phyloP scores from a whole-genome alignment of 2,797 vertebrate species.

The Rhinophrynus dorsalis region DNA sequence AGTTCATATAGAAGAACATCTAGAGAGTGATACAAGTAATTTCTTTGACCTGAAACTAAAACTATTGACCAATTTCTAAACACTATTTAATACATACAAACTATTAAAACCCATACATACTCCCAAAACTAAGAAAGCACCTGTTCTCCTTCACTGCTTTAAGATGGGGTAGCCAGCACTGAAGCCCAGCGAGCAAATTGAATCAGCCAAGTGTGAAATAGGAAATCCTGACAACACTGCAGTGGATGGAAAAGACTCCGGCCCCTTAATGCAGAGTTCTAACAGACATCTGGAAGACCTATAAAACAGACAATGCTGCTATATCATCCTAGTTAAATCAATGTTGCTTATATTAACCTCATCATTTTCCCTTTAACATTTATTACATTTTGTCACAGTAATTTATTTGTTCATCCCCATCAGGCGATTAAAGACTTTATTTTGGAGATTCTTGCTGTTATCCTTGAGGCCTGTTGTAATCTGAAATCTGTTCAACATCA shows the following conservation, averaged over 20 bases:
- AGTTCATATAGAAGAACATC: not conserved
- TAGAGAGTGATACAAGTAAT: not conserved
- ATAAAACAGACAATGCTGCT: constrained; percentile 80
- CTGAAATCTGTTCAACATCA: constrained; percentile 59
- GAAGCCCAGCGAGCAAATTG: constrained; percentile 68
- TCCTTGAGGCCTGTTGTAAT: constrained; percentile 70
- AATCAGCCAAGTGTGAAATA: constrained; percentile 78
- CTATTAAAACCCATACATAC: not conserved
- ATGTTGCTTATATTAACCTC: constrained; percentile 81
- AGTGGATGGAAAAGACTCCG: constrained; percentile 75
- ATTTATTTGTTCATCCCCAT: constrained; percentile 78
- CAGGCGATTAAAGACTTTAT: constrained; percentile 78
- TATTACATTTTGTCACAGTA: constrained; percentile 80
- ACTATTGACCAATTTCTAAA: not conserved
- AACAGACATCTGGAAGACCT: constrained; percentile 80
- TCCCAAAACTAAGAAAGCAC: constrained; percentile 15
- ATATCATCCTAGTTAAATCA: constrained; percentile 83
- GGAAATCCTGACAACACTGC: constrained; percentile 77
- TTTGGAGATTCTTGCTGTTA: constrained; percentile 65
- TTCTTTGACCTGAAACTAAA: not conserved
- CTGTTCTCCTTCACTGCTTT: constrained; percentile 25
- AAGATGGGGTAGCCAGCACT: constrained; percentile 61
- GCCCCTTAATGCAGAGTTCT: constrained; percentile 74
- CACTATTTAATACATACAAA: not conserved
- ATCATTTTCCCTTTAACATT: constrained; percentile 81